Conservation (phyloP, 2,888 invertebrate species). For the Tachina grossa region DNA sequence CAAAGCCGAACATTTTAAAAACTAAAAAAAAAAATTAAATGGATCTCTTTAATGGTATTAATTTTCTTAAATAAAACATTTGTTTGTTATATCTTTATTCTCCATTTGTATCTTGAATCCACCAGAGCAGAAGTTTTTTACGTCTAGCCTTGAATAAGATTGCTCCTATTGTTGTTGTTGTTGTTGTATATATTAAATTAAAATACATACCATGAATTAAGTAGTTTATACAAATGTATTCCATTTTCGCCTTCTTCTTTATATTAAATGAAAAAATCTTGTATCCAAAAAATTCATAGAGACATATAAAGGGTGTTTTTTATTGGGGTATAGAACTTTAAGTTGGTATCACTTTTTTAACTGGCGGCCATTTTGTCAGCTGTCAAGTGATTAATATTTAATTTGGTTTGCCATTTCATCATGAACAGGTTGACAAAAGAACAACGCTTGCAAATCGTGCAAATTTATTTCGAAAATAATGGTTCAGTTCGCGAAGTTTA, state of each 20-base stretch:
- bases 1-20: constrained; percentile 25
- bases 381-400: no score
- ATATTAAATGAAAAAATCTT: constrained; percentile 24
- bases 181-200: constrained; percentile 54
- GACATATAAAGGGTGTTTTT: no score
- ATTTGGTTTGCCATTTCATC: no score
- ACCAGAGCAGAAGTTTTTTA: constrained; percentile 34
- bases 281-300: background rate
- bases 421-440: no score
- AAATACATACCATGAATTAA: constrained; percentile 39
- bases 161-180: constrained; percentile 28
- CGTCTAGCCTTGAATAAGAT: constrained; percentile 52
- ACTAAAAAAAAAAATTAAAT: constrained; percentile 47
- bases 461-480: no score
- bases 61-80: constrained; percentile 35
- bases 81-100: constrained; percentile 8
- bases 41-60: constrained; percentile 52
- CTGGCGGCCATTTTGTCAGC: no score
- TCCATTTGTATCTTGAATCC: constrained; percentile 28
- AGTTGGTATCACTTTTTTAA: no score
- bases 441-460: no score
- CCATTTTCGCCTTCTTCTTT: background rate
- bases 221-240: constrained; percentile 19
- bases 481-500: no score
- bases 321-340: no score